Evolutionary conservation across 2,113 vertebrate species (phyloP).

Genomic region (Bubalus kerabau): DNA sequence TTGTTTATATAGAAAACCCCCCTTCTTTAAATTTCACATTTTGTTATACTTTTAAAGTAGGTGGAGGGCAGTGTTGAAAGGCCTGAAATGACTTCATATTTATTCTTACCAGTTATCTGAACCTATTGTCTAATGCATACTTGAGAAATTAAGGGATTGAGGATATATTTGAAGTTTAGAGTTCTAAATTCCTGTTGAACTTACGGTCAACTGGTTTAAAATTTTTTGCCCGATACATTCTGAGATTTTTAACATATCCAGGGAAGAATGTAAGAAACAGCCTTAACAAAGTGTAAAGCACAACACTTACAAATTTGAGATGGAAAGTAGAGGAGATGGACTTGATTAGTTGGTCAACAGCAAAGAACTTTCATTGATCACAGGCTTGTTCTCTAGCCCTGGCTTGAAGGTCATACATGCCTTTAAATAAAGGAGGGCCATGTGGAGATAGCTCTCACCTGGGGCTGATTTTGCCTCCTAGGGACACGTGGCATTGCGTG

Average conservation of each 20-base stretch:
- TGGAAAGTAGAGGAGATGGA: neutral
- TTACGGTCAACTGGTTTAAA: neutral
- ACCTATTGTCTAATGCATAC: neutral
- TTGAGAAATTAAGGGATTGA: neutral
- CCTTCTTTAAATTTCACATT: neutral
- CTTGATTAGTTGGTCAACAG: neutral
- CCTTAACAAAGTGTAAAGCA: neutral
- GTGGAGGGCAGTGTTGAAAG: neutral
- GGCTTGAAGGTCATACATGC: neutral
- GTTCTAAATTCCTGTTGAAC: neutral
- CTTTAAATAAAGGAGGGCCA: neutral
- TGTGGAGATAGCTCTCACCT: accelerated
- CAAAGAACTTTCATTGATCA: neutral
- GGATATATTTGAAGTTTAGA: neutral
- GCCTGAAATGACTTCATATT: neutral
- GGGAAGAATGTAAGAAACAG: neutral
- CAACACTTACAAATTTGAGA: neutral
- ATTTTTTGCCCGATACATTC: neutral
- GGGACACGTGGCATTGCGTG: neutral
- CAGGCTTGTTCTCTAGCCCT: accelerated
- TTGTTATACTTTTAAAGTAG: neutral
- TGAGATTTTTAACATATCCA: neutral
- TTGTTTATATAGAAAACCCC: neutral
- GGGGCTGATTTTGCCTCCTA: neutral
- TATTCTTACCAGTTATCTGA: neutral